Conservation (phyloP, 92 coral and sea anemone genomes). For the Isaurus tuberculatus region DNA sequence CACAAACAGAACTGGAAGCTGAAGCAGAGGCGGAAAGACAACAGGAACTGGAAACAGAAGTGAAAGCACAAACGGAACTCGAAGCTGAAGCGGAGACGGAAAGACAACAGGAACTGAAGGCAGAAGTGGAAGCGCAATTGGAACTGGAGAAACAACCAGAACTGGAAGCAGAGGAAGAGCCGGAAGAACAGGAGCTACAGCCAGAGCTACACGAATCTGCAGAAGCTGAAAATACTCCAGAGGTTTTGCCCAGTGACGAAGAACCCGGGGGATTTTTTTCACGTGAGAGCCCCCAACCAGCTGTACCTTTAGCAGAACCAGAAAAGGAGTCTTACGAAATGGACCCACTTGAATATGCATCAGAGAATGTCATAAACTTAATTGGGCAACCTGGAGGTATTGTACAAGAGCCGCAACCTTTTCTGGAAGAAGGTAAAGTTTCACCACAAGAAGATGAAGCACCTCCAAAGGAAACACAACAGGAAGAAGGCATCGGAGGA, state of each 20-base stretch:
- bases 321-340: constrained; percentile 34
- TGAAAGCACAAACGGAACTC: too few relatives aligned
- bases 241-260: background rate
- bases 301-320: constrained; percentile 5
- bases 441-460: background rate
- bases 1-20: too few relatives aligned
- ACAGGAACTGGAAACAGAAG: too few relatives aligned
- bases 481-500: background rate
- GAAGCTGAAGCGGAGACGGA: background rate
- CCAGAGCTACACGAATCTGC: background rate
- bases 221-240: constrained; percentile 4
- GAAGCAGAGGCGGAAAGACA: too few relatives aligned
- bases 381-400: background rate
- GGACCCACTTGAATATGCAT: constrained; percentile 20
- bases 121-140: too few relatives aligned
- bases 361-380: constrained; percentile 7
- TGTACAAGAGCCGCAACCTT: background rate
- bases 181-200: constrained; percentile 6
- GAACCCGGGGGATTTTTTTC: constrained; percentile 22
- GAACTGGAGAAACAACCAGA: too few relatives aligned
- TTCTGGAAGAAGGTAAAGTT: background rate
- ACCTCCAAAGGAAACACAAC: background rate
- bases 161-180: background rate
- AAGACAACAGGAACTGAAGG: background rate
- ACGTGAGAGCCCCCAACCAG: background rate